Evolutionary conservation across 2,113 vertebrate species (phyloP).

Genomic region (Pyrgilauda ruficollis): DNA sequence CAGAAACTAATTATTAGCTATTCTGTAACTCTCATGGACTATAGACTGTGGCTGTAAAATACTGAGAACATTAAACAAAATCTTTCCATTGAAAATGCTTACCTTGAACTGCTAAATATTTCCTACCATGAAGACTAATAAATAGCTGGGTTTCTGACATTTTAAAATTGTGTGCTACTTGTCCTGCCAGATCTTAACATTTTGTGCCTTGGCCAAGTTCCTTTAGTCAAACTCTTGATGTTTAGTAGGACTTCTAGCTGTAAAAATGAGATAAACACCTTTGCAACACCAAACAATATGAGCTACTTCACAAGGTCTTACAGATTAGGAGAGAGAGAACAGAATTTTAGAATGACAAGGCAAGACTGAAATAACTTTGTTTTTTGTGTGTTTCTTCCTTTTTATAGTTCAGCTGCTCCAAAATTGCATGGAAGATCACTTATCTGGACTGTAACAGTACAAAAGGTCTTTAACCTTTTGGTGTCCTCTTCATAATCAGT

Average conservation of each 20-base stretch:
- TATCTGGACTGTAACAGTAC: neutral
- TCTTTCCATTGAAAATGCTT: neutral
- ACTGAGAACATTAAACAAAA: neutral
- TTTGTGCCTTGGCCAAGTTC: neutral
- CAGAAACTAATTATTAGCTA: neutral
- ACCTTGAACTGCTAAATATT: neutral
- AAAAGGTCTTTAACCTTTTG: slow-evolving; percentile 1
- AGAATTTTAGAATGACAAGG: neutral
- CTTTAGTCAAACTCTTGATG: neutral
- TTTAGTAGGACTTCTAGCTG: neutral
- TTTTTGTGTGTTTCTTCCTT: neutral
- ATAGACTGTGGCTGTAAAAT: neutral
- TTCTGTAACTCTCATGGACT: neutral
- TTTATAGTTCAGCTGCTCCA: neutral
- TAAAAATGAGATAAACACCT: neutral
- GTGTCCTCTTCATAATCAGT: neutral
- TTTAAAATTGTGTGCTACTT: neutral
- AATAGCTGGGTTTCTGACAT: neutral
- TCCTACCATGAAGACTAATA: neutral
- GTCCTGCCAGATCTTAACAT: neutral
- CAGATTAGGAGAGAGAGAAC: neutral
- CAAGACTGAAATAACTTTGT: neutral
- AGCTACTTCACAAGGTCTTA: neutral
- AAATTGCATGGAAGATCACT: neutral
- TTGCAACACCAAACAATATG: neutral